Base-by-base conservation (phyloP, 2,797 vertebrate genomes). In the Rhadinocentrus ornatus region DNA sequence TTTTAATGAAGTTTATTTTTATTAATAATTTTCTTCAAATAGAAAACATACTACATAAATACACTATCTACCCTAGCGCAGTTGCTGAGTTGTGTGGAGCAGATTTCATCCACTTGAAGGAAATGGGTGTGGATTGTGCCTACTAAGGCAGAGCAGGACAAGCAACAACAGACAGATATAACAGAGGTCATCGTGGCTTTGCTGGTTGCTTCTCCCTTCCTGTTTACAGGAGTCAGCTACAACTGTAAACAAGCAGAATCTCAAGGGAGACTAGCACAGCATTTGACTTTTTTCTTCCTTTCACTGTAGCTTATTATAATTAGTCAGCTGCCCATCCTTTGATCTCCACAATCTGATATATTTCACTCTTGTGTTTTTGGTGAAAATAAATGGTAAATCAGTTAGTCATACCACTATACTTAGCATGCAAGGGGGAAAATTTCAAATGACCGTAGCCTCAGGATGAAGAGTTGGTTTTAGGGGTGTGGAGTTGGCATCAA, bases 181-280 rank as follows among this genome's bases (percentile, higher is more conserved):
- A 66, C 60, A 56, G 69, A 75, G 29, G 57, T 64, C 73, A 55
- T 84, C 61, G 48, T 37, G 60, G 79, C 70, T 81, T 73, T 76
- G 54, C 56, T 24, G 1, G 34, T 73, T 81, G 70, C 55, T 66
- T 71, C 68, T 79, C 75, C 70, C 65, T 71, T 84, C 78, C 75
- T 89, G 89, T 92, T 92, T 91, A 91, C 71, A 77, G 20, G 69
- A 59, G 2, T 66, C 66, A 57, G 65, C 22, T 22, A 29, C 73
- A 11, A 50, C n/a, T 83, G 69, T 91, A 91, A 91, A 91, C 89
- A 89, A 41, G 61, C 48, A 26, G 16, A 39, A 11, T 72, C 86
- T 75, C 75, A 2, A 0, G 24, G 58, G 80, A 71, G 37, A 58
- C 61, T 41, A 6, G 13, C 16, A 44, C 46, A 52, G 24, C 48